phyloP scores from a whole-genome alignment of 2,888 invertebrate genomes.

The Spicauda simplicius region DNA sequence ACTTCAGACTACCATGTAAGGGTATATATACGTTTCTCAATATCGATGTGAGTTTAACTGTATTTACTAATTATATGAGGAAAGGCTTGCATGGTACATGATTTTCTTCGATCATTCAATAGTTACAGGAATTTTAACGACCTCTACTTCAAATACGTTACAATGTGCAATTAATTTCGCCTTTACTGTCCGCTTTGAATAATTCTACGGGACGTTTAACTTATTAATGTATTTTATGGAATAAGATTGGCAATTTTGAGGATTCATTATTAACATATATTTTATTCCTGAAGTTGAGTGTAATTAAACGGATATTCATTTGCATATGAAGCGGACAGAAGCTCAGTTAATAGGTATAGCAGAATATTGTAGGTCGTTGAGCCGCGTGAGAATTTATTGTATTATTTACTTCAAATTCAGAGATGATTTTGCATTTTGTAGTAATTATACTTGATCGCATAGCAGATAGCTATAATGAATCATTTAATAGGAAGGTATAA shows the following conservation, averaged over 20 bases:
- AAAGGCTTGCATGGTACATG: neutral
- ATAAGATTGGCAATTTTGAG: conserved; percentile 9
- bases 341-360: conserved; percentile 62
- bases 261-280: conserved; percentile 13
- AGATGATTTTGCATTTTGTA: conserved; percentile 30
- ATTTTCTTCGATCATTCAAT: conserved; percentile 7
- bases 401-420: conserved; percentile 27
- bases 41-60: no score
- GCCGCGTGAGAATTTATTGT: conserved; percentile 60
- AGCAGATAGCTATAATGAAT: conserved; percentile 27
- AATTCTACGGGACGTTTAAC: neutral
- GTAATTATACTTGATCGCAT: conserved; percentile 32
- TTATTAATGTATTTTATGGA: neutral
- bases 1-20: neutral
- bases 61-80: conserved; percentile 3
- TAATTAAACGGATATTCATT: conserved; percentile 72
- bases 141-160: neutral
- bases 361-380: conserved; percentile 61
- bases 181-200: neutral
- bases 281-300: conserved; percentile 5
- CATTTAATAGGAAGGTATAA: conserved; percentile 9
- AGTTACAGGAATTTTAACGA: neutral
- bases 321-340: conserved; percentile 62
- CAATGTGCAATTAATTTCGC: neutral
- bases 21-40: neutral